A percentile compares a stretch with the other conserved stretches of the same genome.
These are phyloP conservation scores for Meloidogyne chitwoodi DNA, from an alignment of 1,140 invertebrate species.

Conservation along the genomic window DNA sequence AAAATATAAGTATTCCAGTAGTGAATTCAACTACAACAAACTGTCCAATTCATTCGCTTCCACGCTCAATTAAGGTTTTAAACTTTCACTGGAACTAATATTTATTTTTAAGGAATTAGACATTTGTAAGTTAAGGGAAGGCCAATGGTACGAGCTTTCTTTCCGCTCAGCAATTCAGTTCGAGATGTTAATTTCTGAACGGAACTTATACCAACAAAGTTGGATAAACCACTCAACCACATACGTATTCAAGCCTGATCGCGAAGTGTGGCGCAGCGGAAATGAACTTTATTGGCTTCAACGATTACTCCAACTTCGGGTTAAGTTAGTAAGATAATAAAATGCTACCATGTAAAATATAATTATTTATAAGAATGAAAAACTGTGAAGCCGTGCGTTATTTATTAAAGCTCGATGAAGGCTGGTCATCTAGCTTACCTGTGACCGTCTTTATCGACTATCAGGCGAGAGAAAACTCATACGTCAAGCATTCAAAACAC, in stretches of 20 bases:
- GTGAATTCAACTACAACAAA: conserved; percentile 36
- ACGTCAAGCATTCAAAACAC: conserved; percentile 26
- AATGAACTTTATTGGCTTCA: conserved; percentile 43
- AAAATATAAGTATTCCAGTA: conserved; percentile 19
- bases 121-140: conserved; percentile 30
- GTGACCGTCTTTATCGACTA: conserved; percentile 25
- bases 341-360: neutral
- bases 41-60: conserved; percentile 42
- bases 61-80: conserved; percentile 31
- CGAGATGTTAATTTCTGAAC: conserved; percentile 32
- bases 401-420: conserved; percentile 27
- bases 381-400: conserved; percentile 28
- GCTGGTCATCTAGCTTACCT: conserved; percentile 17
- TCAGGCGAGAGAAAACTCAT: conserved; percentile 31
- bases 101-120: conserved; percentile 34
- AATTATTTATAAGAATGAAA: conserved; percentile 13
- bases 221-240: conserved; percentile 41
- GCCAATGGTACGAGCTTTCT: conserved; percentile 39
- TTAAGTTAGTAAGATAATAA: conserved; percentile 21
- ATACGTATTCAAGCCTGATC: conserved; percentile 45
- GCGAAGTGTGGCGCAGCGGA: conserved; percentile 38
- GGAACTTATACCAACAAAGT: conserved; percentile 32
- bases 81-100: neutral
- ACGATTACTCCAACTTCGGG: conserved; percentile 30
- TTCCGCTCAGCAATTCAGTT: conserved; percentile 37